phyloP scores from a whole-genome alignment of 53 echinoderm and acorn worm species.

The Mesocentrotus franciscanus region DNA sequence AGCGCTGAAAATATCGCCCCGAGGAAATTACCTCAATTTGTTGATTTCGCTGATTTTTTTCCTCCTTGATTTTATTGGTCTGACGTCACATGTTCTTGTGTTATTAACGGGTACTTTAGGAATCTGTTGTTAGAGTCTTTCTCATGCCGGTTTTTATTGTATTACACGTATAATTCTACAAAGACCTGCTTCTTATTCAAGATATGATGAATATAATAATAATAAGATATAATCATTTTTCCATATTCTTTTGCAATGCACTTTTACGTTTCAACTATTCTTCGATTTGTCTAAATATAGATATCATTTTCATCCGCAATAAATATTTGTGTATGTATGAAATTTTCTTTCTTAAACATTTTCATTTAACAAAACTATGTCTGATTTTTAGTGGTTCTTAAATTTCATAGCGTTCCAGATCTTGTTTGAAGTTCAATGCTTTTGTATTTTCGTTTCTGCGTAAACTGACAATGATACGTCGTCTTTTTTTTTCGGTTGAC shows the following conservation, averaged over 20 bases:
- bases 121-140: not conserved
- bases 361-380: not conserved
- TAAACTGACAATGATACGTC: constrained; percentile 29
- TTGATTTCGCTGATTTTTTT: constrained; percentile 20
- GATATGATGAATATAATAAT: too few species aligned
- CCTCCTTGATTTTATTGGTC: not conserved
- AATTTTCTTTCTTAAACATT: not conserved
- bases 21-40: constrained; percentile 56
- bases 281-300: not conserved
- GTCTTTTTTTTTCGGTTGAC: constrained; percentile 16
- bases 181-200: too few species aligned
- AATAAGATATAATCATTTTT: too few species aligned
- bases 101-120: not conserved
- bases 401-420: constrained; percentile 7
- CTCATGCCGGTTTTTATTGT: not conserved
- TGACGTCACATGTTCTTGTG: constrained; percentile 18
- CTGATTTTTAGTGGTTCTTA: not conserved
- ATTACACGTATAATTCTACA: not conserved
- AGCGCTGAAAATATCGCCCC: constrained; percentile 32
- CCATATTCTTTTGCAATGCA: too few species aligned
- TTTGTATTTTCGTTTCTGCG: not conserved
- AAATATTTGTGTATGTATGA: not conserved
- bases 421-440: not conserved
- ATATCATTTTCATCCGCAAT: not conserved
- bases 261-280: too few species aligned